Evolutionary conservation across 2,888 invertebrate genomes (phyloP), one percentile per base, ranked within the genome.

Genomic region (Drosophila seclusa): DNA sequence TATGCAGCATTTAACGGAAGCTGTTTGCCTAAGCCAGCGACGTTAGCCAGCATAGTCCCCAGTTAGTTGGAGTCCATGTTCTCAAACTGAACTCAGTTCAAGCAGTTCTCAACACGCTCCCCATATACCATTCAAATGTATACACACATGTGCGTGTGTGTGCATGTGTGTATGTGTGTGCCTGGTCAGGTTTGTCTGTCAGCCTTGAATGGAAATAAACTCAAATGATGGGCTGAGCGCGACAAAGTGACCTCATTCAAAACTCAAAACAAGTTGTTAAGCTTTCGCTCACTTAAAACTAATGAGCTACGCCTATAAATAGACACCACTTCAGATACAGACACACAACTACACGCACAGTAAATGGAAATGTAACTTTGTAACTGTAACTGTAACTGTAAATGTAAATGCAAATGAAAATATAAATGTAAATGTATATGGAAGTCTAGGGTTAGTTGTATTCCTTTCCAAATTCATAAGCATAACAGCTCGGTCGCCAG

Each of bases 221-320:
- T 73, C 66, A 84, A 85, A 85, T 88, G 89, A 86, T 86, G 85
- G 80, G 87, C 83, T 83, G 79, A 83, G 68, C 80, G 80, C 79
- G 69, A 58, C 76, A 76, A 83, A 85, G 82, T 85, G 85, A 85
- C 85, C 85, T 85, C 85, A 85, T 85, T 88, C 80, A 88, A 84
- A 88, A 88, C 89, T 88, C 87, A 87, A 83, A 89, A 88, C 87
- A 88, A 88, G 85, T 88, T 83, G 89, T 82, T 80, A 86, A 88
- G 85, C 86, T 88, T 82, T 85, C 84, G 84, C 83, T 85, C 85
- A 85, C 85, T 85, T 85, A 86, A 85, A 85, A 89, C 89, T 87
- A 87, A 87, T 87, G 87, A 87, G 87, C 81, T 78, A 76, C 82
- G 81, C 79, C 72, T 87, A 89, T 83, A 87, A 89, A 87, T 87